These are phyloP conservation scores for Fregata magnificens DNA, from an alignment of 2,113 vertebrate species.

Conservation along the genomic window DNA sequence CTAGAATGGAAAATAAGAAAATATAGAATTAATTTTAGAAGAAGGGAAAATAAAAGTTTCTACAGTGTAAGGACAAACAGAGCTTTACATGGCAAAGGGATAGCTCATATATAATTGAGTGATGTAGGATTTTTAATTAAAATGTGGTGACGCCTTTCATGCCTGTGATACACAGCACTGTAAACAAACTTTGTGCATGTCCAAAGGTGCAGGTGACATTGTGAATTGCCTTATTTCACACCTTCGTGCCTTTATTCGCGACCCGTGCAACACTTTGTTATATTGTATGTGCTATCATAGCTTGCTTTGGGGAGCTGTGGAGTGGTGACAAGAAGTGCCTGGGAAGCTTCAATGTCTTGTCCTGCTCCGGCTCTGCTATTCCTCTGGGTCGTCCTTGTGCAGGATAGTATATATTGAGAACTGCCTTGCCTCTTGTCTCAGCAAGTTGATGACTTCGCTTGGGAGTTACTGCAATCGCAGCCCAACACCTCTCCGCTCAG, in stretches of 20 bases:
- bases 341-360: neutral
- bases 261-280: neutral
- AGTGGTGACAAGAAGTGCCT: neutral
- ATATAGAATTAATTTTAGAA: neutral
- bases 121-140: constrained; percentile 16
- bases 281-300: accelerated
- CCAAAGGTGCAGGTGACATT: neutral
- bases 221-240: neutral
- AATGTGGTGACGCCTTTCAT: neutral
- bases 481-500: neutral
- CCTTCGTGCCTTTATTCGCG: neutral
- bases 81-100: neutral
- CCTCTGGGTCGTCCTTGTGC: neutral
- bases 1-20: neutral
- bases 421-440: neutral
- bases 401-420: neutral
- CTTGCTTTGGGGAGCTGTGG: neutral
- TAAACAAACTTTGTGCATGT: neutral
- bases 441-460: neutral
- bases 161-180: neutral
- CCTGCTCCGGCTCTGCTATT: neutral
- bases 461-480: neutral
- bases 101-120: constrained; percentile 2
- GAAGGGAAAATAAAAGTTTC: neutral
- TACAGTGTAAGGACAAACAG: neutral